Percentiles rank a stretch among this genome's conserved stretches.
Evolutionary conservation across 2,888 invertebrate species (phyloP).

Genomic region (Dascillus cervinus): DNA sequence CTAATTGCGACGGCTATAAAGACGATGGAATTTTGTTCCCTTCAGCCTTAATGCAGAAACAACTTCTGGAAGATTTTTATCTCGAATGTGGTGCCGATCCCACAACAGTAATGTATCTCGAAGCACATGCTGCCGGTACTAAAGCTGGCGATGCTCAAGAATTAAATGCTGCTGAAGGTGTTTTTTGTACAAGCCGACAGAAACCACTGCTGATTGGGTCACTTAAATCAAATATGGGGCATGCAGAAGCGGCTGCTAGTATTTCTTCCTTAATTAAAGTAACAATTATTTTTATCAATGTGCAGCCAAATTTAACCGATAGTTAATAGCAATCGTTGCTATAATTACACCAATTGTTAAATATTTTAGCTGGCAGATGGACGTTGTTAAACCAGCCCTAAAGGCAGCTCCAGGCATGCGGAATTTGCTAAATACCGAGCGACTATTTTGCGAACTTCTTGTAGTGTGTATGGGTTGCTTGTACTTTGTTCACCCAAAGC

Average conservation of each 20-base stretch:
- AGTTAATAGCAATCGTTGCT: too few species aligned
- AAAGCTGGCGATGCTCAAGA: slow-evolving; percentile 58
- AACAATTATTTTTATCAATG: too few species aligned
- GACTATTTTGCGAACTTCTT: too few species aligned
- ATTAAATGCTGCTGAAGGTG: slow-evolving; percentile 51
- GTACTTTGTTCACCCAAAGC: too few species aligned
- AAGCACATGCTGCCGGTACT: slow-evolving; percentile 82
- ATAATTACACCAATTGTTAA: too few species aligned
- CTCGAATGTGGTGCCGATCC: slow-evolving; percentile 67
- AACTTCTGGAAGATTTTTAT: slow-evolving; percentile 56
- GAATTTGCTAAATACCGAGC: too few species aligned
- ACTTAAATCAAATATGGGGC: slow-evolving; percentile 44
- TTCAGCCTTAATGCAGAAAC: slow-evolving; percentile 49
- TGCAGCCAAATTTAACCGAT: too few species aligned
- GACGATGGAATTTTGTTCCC: slow-evolving; percentile 38
- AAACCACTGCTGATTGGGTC: slow-evolving; percentile 51
- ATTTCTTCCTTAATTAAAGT: slow-evolving; percentile 74
- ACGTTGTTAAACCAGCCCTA: too few species aligned
- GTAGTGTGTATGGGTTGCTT: too few species aligned
- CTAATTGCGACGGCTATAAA: slow-evolving; percentile 38
- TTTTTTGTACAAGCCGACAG: slow-evolving; percentile 48
- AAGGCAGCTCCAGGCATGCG: too few species aligned
- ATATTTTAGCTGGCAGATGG: too few species aligned
- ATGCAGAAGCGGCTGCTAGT: slow-evolving; percentile 40
- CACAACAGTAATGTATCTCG: slow-evolving; percentile 64